Evolutionary conservation across 2,113 vertebrate genomes (phyloP), one percentile per base, ranked within the genome.

Genomic region (Plectropomus leopardus): DNA sequence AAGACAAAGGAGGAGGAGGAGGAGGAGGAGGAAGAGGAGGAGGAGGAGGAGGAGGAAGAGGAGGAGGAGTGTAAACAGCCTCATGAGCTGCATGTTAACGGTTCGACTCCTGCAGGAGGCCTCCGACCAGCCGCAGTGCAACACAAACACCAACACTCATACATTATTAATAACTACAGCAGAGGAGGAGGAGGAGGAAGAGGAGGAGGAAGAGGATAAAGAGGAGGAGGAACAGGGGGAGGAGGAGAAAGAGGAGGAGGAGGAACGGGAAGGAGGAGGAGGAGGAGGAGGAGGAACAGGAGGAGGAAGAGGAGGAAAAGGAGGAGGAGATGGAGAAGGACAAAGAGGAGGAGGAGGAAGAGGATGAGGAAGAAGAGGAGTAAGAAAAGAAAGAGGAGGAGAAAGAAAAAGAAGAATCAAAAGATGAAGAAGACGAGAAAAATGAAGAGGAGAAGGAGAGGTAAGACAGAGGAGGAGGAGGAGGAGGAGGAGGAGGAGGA

Each of bases 111-210:
- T 26, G 71, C 67, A 32, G 61, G 59, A 76, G 48, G 74, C 26
- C 7, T 47, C 54, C 1, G 79, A 74, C 83, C 36, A 40, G 36
- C 36, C 77, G 86, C 83, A 83, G 28, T 65, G 83, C 79, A 40
- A 58, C 73, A 66, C 65, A 8, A 53, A 68, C 82, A 78, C 59
- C 45, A 48, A 7, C 26, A 4, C 72, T 54, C 50, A 2, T 69
- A 57, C 42, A 82, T 82, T 73, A 76, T 76, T 73, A 59, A 76
- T 30, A 16, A 13, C 24, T 4, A 19, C 7, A 0, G 7, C 28
- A 42, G 3, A 32, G 50, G 42, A 5, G 9, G 45, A 48, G 23
- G 28, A 70, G 24, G 23, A 66, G 28, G 50, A 60, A 11, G 32
- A 60, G n/a, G 36, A 61, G 2, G 3, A 34, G 34, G 34, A 34